A percentile compares a stretch with the other conserved stretches of the same genome.
Evolutionary conservation across 35 echinoderm and acorn worm species (phyloP).

Genomic region (Nesometra sesokonis): DNA sequence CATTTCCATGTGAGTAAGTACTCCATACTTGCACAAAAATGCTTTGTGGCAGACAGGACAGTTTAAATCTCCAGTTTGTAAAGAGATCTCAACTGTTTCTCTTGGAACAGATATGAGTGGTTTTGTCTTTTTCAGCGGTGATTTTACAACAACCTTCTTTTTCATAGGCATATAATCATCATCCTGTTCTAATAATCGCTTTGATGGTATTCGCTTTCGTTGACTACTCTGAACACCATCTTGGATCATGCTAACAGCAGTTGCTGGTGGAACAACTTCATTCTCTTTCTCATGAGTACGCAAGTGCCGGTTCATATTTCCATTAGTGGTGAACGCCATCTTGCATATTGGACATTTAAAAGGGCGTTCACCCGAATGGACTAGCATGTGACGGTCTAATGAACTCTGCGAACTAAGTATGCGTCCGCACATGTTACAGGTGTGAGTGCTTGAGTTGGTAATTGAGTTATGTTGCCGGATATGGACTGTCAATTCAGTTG

Average conservation of each 20-base stretch:
- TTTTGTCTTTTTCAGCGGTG: not conserved
- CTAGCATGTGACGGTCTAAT: conserved; percentile 92
- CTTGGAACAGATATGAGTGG: not conserved
- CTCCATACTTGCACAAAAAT: conserved; percentile 74
- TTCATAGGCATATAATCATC: not conserved
- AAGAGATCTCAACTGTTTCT: not conserved
- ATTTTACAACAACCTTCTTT: not conserved
- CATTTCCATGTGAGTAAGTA: conserved; percentile 74
- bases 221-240: not conserved
- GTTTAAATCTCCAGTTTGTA: conserved; percentile 37
- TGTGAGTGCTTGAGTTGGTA: conserved; percentile 25
- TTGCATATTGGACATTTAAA: conserved; percentile 78
- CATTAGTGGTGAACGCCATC: conserved; percentile 95
- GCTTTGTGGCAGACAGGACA: conserved; percentile 80
- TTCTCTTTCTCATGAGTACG: conserved; percentile 78
- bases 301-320: conserved; percentile 92
- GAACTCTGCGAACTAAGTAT: conserved; percentile 92
- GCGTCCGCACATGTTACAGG: conserved; percentile 86
- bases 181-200: conserved; percentile 22
- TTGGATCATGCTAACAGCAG: not conserved
- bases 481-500: conserved; percentile 74
- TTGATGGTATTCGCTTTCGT: conserved; percentile 48
- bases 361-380: conserved; percentile 92
- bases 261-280: conserved; percentile 3
- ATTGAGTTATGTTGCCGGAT: conserved; percentile 66